Evolutionary conservation across 92 coral and sea anemone species (phyloP).

Genomic region (Phymanthus crucifer): DNA sequence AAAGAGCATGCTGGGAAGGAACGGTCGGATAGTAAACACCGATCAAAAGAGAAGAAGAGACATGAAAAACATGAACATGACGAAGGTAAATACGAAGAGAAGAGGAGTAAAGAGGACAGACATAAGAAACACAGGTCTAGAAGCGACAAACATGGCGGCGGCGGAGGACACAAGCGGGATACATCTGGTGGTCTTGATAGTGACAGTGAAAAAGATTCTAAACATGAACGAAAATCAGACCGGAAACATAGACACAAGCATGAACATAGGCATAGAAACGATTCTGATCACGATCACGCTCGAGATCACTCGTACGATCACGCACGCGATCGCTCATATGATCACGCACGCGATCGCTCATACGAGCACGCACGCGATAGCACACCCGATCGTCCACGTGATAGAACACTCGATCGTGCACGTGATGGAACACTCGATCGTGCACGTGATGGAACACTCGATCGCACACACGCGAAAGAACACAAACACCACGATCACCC

Average conservation of each 20-base stretch:
- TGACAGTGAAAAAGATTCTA: conserved; percentile 23
- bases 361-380: not conserved
- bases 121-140: conserved; percentile 26
- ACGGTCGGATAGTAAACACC: conserved; percentile 36
- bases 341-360: no score
- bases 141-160: conserved; percentile 29
- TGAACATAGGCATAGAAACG: conserved; percentile 19
- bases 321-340: not conserved
- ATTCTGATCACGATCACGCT: conserved; percentile 10
- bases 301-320: not conserved
- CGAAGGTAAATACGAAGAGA: conserved; percentile 13
- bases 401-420: not conserved
- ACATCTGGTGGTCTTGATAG: not conserved
- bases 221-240: conserved; percentile 14
- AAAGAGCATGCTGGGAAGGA: conserved; percentile 26
- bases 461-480: not conserved
- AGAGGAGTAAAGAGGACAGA: not conserved
- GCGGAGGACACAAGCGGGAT: conserved; percentile 8
- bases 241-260: conserved; percentile 41
- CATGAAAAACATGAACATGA: conserved; percentile 10
- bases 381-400: not conserved
- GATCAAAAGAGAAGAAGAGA: conserved; percentile 45
- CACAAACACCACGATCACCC: conserved; percentile 3
- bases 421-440: no score
- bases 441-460: not conserved